These are phyloP conservation scores for Tuberolachnus salignus DNA, from an alignment of 2,888 invertebrate genomes.

Conservation along the genomic window DNA sequence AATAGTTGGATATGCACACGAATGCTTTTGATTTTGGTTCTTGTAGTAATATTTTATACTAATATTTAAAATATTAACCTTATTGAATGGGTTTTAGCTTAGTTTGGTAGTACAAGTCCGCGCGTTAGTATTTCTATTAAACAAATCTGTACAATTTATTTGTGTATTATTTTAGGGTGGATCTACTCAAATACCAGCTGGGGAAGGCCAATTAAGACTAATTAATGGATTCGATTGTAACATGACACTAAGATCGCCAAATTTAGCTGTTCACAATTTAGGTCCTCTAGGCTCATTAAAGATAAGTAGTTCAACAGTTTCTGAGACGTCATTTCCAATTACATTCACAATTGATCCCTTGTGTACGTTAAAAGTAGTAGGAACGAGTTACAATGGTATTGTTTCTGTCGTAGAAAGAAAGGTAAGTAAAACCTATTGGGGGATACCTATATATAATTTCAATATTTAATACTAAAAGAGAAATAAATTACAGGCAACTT, in stretches of 20 bases:
- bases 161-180: conserved; percentile 31
- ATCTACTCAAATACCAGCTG: conserved; percentile 59
- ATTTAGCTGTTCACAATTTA: conserved; percentile 13
- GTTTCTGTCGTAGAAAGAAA: conserved; percentile 23
- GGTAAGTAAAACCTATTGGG: neutral
- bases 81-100: no score
- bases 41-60: no score
- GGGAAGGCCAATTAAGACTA: conserved; percentile 60
- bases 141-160: neutral
- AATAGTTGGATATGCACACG: no score
- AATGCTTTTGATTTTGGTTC: no score
- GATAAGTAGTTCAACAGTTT: conserved; percentile 16
- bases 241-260: conserved; percentile 44
- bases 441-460: no score
- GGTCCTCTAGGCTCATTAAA: conserved; percentile 32
- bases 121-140: neutral
- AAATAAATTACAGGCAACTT: conserved; percentile 36
- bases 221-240: conserved; percentile 59
- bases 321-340: conserved; percentile 11
- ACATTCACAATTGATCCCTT: conserved; percentile 12
- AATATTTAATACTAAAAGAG: neutral
- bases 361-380: conserved; percentile 22
- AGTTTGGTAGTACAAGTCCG: no score
- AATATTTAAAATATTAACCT: no score
- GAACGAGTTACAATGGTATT: neutral